These are phyloP conservation scores for Onychostruthus taczanowskii DNA, from an alignment of 2,113 vertebrate species.

Conservation along the genomic window DNA sequence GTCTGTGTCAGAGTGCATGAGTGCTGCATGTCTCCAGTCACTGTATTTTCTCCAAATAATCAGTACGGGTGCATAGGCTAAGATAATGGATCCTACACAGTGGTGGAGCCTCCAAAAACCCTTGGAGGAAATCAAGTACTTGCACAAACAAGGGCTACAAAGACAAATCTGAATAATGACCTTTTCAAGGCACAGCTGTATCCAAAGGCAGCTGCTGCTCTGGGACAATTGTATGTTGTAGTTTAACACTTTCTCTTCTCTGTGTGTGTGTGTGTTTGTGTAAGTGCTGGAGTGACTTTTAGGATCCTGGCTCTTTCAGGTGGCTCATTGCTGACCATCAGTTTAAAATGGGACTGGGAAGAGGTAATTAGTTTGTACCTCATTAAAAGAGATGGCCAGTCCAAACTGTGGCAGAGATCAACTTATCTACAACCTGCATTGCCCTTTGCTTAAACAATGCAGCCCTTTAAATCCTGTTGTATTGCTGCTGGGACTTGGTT, in stretches of 20 bases:
- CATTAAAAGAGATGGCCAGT: background rate
- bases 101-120: background rate
- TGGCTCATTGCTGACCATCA: background rate
- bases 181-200: background rate
- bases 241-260: background rate
- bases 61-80: background rate
- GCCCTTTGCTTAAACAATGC: background rate
- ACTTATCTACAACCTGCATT: background rate
- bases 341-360: background rate
- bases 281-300: background rate
- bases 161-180: background rate
- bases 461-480: background rate
- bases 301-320: background rate
- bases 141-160: background rate
- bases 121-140: background rate
- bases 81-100: background rate
- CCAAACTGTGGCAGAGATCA: background rate
- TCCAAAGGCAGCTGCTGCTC: background rate
- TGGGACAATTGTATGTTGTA: background rate
- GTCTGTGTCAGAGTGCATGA: background rate
- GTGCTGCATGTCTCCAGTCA: background rate
- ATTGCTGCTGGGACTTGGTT: background rate
- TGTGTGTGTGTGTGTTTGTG: background rate
- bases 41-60: background rate
- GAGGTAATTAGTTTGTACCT: background rate